These are phyloP conservation scores for Butastur rufipennis DNA, from an alignment of 2,113 vertebrate species.

Conservation along the genomic window DNA sequence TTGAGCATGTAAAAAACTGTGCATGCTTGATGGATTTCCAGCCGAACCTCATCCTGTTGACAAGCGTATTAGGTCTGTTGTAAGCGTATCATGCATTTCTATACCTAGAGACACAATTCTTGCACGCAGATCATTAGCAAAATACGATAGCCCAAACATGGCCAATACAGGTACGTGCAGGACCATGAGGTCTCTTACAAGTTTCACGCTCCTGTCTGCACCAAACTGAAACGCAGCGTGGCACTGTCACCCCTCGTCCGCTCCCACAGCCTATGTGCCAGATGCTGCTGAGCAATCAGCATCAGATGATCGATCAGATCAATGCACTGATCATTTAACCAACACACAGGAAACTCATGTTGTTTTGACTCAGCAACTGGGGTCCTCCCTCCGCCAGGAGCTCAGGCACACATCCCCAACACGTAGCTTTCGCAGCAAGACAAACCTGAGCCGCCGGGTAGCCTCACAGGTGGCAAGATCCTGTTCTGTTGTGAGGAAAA, in stretches of 20 bases:
- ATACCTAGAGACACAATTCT: background rate
- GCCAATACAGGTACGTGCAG: background rate
- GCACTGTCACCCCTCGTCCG: rapidly evolving
- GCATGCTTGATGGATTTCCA: background rate
- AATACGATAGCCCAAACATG: background rate
- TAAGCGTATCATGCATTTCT: background rate
- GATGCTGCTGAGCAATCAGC: background rate
- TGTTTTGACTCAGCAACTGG: background rate
- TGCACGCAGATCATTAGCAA: background rate
- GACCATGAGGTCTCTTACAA: background rate
- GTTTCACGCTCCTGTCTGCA: background rate
- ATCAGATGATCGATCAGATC: background rate
- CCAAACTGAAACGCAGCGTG: rapidly evolving
- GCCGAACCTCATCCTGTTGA: background rate
- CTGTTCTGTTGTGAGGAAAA: background rate
- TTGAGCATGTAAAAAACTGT: background rate
- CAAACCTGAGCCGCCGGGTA: background rate
- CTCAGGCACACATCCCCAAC: background rate
- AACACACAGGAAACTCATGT: too few relatives aligned
- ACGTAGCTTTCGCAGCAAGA: background rate
- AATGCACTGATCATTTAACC: background rate
- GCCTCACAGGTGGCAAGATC: background rate
- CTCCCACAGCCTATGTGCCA: background rate
- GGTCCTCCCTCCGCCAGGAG: background rate
- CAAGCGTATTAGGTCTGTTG: background rate